Evolutionary conservation across 1,140 invertebrate species (phyloP), one percentile per base, ranked within the genome.

Genomic region (Gryon sp.): DNA sequence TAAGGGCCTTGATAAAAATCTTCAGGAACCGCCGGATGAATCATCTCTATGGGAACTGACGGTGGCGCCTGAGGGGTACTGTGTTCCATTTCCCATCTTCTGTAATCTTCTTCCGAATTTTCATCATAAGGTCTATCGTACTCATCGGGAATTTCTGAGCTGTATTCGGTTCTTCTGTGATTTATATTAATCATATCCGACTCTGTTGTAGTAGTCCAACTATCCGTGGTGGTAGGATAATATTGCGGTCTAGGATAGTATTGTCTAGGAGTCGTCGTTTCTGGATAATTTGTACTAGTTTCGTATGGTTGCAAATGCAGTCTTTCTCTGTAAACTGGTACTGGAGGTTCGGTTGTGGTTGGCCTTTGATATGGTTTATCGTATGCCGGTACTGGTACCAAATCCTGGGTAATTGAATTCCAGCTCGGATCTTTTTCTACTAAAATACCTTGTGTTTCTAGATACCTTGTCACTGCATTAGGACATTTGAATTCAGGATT

Each of bases 401-500:
- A 32, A 14, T 88, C 86, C 0, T 52, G 32, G 0, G 32, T 4
- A 0, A 83, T 70, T 4, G 18, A 59, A 1, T 40, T 38, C 86
- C 86, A 88, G 0, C 74, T 50, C 0, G 80, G 72, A 41, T 89
- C 87, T 0, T 60, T 73, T 2, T 86, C 82, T 4, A 84, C 86
- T 12, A 12, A 28, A 3, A 89, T 52, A 0, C 76, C 40, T 0
- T 70, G 84, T 0, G 66, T 66, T 5, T 78, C 53, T 0, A 88
- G 45, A 12, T 83, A 86, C 3, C 57, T 60, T 1, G 69, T 73
- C 0, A 89, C 34, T 0, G 84, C 86, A 6, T 85, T 83, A 0
- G 86, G 86, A 36, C 87, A 88, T 12, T 83, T 82, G 30, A 88
- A 87, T 0, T 85, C 65, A 0, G 84, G 74, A 62, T 88, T 88